These are phyloP conservation scores for Darevskia mixta DNA, from an alignment of 2,797 vertebrate species.

Conservation along the genomic window DNA sequence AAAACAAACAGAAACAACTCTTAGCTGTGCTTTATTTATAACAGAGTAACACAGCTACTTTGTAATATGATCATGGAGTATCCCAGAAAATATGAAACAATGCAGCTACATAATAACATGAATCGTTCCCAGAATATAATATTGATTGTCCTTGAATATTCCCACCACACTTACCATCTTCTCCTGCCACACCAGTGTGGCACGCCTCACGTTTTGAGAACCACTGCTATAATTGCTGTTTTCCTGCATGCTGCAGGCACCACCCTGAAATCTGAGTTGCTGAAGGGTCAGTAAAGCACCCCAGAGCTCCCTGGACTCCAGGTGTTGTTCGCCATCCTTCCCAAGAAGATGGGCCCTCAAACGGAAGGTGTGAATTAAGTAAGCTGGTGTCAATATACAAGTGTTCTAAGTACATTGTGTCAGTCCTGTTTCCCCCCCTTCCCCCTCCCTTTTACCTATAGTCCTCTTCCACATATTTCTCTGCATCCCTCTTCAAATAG, in stretches of 20 bases:
- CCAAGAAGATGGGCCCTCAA: slow-evolving; percentile 16
- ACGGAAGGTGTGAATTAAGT: slow-evolving; percentile 65
- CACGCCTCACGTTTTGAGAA: too few species aligned
- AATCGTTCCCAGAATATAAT: too few species aligned
- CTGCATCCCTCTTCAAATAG: slow-evolving; percentile 39
- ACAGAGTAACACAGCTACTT: too few species aligned
- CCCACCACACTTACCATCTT: too few species aligned
- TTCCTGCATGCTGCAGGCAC: too few species aligned
- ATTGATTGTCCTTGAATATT: too few species aligned
- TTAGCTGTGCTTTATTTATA: too few species aligned
- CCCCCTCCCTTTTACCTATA: slow-evolving; percentile 16
- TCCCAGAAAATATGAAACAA: too few species aligned
- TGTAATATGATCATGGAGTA: too few species aligned
- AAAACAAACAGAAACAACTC: too few species aligned
- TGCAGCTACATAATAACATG: too few species aligned
- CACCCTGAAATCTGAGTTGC: background rate
- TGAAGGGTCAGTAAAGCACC: background rate
- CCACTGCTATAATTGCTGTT: background rate
- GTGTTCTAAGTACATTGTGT: background rate
- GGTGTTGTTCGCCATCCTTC: background rate
- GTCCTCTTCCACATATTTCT: slow-evolving; percentile 14
- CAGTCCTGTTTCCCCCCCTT: background rate
- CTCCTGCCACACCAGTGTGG: too few species aligned
- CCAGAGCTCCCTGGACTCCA: fast-evolving
- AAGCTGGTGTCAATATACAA: background rate